Evolutionary conservation across 2,113 vertebrate genomes (phyloP).

Genomic region (Aegotheles bennettii): DNA sequence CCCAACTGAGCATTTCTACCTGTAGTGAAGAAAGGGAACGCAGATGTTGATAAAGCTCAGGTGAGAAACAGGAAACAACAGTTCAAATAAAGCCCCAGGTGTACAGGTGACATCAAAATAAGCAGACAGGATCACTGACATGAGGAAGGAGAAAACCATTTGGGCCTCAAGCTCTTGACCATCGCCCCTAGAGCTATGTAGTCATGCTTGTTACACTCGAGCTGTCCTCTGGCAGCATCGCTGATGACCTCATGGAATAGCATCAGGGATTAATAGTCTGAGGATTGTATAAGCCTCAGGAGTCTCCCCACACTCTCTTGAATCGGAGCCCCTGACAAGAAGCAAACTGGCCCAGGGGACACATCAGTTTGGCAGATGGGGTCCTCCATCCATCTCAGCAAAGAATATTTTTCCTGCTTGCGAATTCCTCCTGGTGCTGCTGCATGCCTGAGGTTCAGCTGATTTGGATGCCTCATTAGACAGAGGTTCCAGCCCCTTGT

Average conservation of each 20-base stretch:
- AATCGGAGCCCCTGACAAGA: not conserved
- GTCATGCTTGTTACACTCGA: not conserved
- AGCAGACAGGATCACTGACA: not conserved
- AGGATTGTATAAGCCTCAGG: not conserved
- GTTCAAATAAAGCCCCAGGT: not conserved
- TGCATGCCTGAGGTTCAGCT: not conserved
- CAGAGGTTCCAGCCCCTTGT: not conserved
- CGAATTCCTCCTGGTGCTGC: not conserved
- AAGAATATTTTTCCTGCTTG: not conserved
- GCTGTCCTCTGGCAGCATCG: not conserved
- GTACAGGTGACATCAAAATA: not conserved
- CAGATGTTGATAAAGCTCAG: not conserved
- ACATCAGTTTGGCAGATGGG: not conserved
- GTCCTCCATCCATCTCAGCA: not conserved
- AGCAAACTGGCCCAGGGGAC: not conserved
- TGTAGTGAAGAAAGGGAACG: not conserved
- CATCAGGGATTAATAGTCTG: not conserved
- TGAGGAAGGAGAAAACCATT: not conserved
- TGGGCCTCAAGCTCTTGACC: not conserved
- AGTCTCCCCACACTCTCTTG: not conserved
- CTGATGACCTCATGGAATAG: not conserved
- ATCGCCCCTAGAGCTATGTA: not conserved
- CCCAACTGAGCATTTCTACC: not conserved
- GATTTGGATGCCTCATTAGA: not conserved
- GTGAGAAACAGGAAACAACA: not conserved